A percentile compares a stretch with the other conserved stretches of the same genome.
Evolutionary conservation across 2,113 vertebrate genomes (phyloP).

Genomic region (Cinclus mexicanus): DNA sequence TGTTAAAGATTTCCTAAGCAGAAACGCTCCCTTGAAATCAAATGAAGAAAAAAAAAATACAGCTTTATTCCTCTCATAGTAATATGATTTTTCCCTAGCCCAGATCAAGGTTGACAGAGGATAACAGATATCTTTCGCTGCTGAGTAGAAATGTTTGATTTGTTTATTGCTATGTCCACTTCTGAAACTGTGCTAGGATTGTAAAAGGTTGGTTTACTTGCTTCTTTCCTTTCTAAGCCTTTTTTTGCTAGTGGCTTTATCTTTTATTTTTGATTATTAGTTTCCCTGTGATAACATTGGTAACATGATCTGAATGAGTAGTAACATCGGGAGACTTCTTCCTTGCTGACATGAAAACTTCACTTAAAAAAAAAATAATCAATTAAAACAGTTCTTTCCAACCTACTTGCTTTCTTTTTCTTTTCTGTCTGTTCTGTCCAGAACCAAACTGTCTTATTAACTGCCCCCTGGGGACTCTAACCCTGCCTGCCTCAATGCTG

Average conservation of each 20-base stretch:
- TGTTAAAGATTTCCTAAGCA: background rate
- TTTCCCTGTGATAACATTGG: background rate
- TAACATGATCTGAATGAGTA: constrained; percentile 40
- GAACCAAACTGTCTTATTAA: constrained; percentile 99
- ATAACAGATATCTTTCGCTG: background rate
- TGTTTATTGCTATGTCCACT: constrained; percentile 8
- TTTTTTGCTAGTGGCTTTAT: background rate
- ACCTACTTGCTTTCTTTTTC: constrained; percentile 82
- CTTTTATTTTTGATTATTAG: background rate
- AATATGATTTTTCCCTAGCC: background rate
- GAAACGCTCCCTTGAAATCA: background rate
- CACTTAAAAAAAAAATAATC: constrained; percentile 5
- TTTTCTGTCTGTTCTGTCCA: constrained; percentile 88
- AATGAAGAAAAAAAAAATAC: background rate
- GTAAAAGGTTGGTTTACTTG: background rate
- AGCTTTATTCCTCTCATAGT: background rate
- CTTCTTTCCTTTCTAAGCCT: background rate
- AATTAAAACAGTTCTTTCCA: constrained; percentile 73
- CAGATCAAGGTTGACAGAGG: background rate
- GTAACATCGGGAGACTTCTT: constrained; percentile 9
- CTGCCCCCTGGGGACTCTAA: constrained; percentile 99
- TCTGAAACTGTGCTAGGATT: constrained; percentile 9
- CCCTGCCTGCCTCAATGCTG: constrained; percentile 91
- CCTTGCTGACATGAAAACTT: constrained; percentile 44
- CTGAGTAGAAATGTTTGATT: background rate